Evolutionary conservation across 2,888 invertebrate genomes (phyloP), one percentile per base, ranked within the genome.

Genomic region (Acanthoscelides obtectus): DNA sequence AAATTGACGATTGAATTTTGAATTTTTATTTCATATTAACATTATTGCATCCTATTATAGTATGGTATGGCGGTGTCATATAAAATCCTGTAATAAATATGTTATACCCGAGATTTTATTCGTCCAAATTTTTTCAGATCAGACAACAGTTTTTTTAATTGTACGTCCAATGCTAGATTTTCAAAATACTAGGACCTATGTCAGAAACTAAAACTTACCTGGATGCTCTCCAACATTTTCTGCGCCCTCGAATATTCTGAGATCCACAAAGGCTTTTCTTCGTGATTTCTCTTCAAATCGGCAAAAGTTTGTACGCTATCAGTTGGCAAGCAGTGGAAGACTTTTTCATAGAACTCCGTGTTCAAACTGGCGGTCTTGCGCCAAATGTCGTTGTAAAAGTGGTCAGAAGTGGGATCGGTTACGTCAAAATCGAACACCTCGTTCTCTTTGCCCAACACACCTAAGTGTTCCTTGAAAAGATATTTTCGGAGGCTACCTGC

Each of bases 401-500:
- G 85, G 73, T 94, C 92, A 72, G 88, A 88, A 71, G 94, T 89
- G 0, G 96, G 95, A 86, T 99, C 98, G 66, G 89, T 90, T 0
- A 98, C 86, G 79, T 92, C 90, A 12, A 91, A 81, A 8, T 84
- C 80, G 21, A 80, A 80, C 66, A 78, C 79, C 71, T 84, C 82
- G 70, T 85, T 83, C 65, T 86, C 83, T 22, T 85, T 84, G 68
- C 88, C 87, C 19, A 90, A 82, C 3, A 91, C 85, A 2, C 98
- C 98, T 69, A 99, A 89, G 85, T 99, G 99, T 83, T 99, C 99
- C 73, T 92, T 89, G 86, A 99, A 98, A 69, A 99, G 87, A 67
- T 93, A 90, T 82, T 92, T 93, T 63, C 99, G 87, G 20, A 99
- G 87, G 12, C 93, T 91, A 0, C 95, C 94, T 0, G 96, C 96